Percentiles rank a stretch among this genome's conserved stretches.
Conservation (phyloP, 2,113 vertebrate species). For the Daphoenositta chrysoptera region DNA sequence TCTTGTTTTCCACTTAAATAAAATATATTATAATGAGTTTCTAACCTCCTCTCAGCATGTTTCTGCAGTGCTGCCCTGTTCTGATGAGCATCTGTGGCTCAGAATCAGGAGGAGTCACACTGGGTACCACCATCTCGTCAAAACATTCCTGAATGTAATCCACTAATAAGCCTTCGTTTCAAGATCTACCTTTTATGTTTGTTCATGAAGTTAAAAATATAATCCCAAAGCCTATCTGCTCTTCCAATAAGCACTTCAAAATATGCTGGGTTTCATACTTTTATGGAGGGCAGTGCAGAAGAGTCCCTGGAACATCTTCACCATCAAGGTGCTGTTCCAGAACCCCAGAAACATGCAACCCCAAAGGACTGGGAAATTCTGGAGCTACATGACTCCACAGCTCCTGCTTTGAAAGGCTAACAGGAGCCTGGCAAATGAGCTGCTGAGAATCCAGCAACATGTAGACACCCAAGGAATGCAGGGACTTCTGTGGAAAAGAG, state of each 20-base stretch:
- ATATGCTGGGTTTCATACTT: neutral
- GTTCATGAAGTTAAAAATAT: neutral
- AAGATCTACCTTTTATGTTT: neutral
- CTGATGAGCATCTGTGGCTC: neutral
- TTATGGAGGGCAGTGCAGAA: neutral
- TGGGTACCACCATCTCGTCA: neutral
- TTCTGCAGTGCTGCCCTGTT: neutral
- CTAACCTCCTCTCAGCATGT: neutral
- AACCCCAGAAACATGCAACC: accelerated
- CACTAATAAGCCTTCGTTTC: neutral
- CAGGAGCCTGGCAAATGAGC: neutral
- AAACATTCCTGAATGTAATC: neutral
- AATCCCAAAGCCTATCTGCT: neutral
- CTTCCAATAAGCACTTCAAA: neutral
- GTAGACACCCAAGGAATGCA: neutral
- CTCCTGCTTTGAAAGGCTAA: neutral
- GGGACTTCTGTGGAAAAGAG: neutral
- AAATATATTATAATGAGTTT: neutral
- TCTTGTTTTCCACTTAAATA: neutral
- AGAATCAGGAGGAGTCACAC: neutral
- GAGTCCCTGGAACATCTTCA: neutral
- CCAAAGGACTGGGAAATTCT: neutral
- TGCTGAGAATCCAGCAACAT: neutral
- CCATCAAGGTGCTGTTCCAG: neutral
- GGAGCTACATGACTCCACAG: neutral